Evolutionary conservation across 2,797 vertebrate genomes (phyloP).

Genomic region (Hippocampus kuda): DNA sequence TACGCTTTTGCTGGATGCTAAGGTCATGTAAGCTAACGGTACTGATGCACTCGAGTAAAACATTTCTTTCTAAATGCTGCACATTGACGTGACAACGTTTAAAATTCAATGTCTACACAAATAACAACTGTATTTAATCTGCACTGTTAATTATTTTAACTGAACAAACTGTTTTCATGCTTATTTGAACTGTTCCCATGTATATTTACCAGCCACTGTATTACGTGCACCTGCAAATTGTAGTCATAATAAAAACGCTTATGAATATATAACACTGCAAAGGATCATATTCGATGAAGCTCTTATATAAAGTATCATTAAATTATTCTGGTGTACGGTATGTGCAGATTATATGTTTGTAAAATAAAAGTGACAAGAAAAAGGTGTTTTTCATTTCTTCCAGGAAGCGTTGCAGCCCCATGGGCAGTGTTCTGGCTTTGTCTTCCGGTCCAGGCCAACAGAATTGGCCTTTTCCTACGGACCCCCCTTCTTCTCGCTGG

Average conservation of each 20-base stretch:
- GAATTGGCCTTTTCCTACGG: slow-evolving; percentile 68
- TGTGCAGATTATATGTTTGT: neutral
- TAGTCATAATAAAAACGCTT: neutral
- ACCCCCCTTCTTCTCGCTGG: slow-evolving; percentile 63
- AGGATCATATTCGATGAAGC: neutral
- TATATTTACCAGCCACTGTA: neutral
- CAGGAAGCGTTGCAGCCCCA: slow-evolving; percentile 54
- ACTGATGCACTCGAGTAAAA: slow-evolving; percentile 33
- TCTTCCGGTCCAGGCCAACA: slow-evolving; percentile 67
- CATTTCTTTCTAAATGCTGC: slow-evolving; percentile 3
- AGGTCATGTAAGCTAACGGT: slow-evolving; percentile 62
- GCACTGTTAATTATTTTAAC: neutral
- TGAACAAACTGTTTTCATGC: neutral
- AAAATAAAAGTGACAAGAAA: neutral
- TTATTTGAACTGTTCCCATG: neutral
- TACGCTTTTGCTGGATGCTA: slow-evolving; percentile 41
- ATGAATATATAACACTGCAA: neutral
- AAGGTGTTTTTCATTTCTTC: neutral
- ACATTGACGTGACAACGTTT: neutral
- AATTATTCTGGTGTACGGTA: neutral
- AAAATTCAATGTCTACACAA: neutral
- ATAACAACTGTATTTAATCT: neutral
- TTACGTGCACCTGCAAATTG: neutral
- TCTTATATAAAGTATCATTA: neutral
- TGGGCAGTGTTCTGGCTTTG: slow-evolving; percentile 76